A percentile compares a stretch with the other conserved stretches of the same genome.
Conservation (phyloP, 2,113 vertebrate species). For the Rhabdomys dilectus region DNA sequence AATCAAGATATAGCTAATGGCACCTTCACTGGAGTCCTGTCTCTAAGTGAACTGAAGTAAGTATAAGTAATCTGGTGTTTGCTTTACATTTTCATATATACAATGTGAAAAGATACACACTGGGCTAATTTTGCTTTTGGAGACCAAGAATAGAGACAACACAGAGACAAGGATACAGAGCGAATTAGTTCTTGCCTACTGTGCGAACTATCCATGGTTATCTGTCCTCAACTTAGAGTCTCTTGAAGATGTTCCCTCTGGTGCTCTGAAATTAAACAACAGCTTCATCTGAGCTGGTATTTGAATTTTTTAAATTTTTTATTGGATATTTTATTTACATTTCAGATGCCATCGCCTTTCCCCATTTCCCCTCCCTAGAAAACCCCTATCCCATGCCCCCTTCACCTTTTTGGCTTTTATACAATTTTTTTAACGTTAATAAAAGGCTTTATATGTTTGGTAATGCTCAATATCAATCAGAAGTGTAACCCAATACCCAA, state of each 20-base stretch:
- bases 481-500: too few species aligned
- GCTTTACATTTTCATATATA: conserved; percentile 34
- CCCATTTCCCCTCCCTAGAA: too few species aligned
- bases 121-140: conserved; percentile 39
- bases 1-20: conserved; percentile 67
- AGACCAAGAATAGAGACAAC: not conserved
- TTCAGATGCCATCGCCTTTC: too few species aligned
- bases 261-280: not conserved
- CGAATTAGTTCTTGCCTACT: conserved; percentile 13
- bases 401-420: too few species aligned
- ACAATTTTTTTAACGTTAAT: too few species aligned
- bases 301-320: not conserved
- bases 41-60: conserved; percentile 76
- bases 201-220: conserved; percentile 17
- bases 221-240: conserved; percentile 16
- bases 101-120: not conserved
- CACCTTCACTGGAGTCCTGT: conserved; percentile 65
- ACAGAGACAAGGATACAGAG: conserved; percentile 4
- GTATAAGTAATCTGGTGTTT: conserved; percentile 76
- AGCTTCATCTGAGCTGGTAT: conserved; percentile 46
- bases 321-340: too few species aligned
- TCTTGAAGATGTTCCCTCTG: not conserved
- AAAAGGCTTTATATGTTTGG: too few species aligned
- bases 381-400: too few species aligned
- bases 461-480: too few species aligned